Evolutionary conservation across 2,113 vertebrate genomes (phyloP), one percentile per base, ranked within the genome.

Genomic region (Stigmatopora nigra): DNA sequence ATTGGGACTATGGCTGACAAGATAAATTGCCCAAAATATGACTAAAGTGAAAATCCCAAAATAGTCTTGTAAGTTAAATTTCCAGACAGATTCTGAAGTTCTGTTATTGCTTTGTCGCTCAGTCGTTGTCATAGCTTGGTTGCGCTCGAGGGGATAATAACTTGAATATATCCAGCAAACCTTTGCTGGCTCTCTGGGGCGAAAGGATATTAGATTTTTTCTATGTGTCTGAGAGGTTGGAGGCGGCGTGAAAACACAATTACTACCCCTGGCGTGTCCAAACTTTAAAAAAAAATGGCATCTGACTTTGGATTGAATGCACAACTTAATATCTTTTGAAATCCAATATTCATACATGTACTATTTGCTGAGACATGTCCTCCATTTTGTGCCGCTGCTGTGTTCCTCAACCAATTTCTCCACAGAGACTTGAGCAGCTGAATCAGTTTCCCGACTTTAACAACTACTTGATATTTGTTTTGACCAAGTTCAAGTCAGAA

Each of bases 381-480:
- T 6, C 1, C 16, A 17, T 58, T 41, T 19, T 51, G 3, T 31
- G 47, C 64, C 56, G 44, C 65, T n/a, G 11, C 64, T 66, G 22
- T 75, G 52, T 66, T 92, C 93, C 93, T 96, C 91, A 92, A 92
- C 89, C 77, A 67, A 70, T 73, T 80, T 64, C 76, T 46, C 15
- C 25, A 7, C 90, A 98, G 95, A 95, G 98, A 96, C 91, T 99
- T 65, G 96, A 99, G 87, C 96, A 99, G 87, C 91, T 99, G 64
- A 99, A 98, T 90, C 96, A 99, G 75, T 99, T 92, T 83, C 96
- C 96, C 70, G 96, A 99, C 91, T 98, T 99, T 77, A 99, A 99
- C 91, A 99, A 96, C 90, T 99, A 99, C 80, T 82, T 99, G 87
- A 99, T 99, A 87, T 99, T 99, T 86, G 96, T 99, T 78, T 89